A percentile compares a stretch with the other conserved stretches of the same genome.
Conservation (phyloP, 2,888 invertebrate species). For the Perizoma flavofasciatum region DNA sequence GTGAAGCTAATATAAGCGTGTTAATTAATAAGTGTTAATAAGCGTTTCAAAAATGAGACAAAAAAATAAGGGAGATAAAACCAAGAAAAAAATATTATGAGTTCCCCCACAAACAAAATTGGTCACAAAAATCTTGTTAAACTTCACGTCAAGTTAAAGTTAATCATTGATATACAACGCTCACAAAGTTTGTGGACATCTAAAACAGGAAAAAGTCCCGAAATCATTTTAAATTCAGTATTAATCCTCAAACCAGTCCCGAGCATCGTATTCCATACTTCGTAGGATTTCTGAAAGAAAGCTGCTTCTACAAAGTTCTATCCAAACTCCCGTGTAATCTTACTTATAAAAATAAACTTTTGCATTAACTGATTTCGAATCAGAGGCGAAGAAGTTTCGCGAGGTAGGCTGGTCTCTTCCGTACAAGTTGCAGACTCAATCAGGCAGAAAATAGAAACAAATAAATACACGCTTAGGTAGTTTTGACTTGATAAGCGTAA, state of each 20-base stretch:
- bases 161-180: conserved; percentile 60
- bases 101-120: conserved; percentile 14
- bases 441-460: conserved; percentile 80
- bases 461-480: conserved; percentile 78
- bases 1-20: no score
- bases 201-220: conserved; percentile 62
- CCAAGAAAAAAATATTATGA: neutral
- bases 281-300: conserved; percentile 78
- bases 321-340: conserved; percentile 81
- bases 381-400: conserved; percentile 68
- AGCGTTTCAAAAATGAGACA: neutral
- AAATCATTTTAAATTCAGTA: conserved; percentile 79
- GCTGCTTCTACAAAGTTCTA: conserved; percentile 76
- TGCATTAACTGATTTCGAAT: conserved; percentile 84
- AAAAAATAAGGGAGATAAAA: neutral
- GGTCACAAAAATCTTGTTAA: conserved; percentile 53
- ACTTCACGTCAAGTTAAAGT: conserved; percentile 52
- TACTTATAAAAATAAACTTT: conserved; percentile 85
- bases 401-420: conserved; percentile 70
- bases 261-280: conserved; percentile 75
- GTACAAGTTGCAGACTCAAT: conserved; percentile 71
- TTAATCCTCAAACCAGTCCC: conserved; percentile 74
- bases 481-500: conserved; percentile 79
- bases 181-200: conserved; percentile 62
- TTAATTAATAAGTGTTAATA: no score